Evolutionary conservation across 1,140 invertebrate genomes (phyloP), one percentile per base, ranked within the genome.

Genomic region (Asbolus verrucosus): DNA sequence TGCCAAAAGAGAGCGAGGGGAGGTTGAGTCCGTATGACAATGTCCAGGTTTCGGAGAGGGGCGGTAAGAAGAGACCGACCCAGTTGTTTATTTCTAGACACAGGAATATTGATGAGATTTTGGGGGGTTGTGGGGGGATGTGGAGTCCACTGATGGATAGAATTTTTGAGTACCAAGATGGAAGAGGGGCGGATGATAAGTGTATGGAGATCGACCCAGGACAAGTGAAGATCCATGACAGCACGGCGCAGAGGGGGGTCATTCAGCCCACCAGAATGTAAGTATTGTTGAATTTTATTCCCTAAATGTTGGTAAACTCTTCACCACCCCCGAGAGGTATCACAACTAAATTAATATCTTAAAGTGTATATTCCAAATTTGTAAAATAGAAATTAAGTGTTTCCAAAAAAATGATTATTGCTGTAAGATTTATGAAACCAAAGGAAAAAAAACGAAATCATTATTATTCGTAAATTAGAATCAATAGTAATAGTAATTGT

Each of bases 21-120:
- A 84, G 88, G 41, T 80, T 82, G 19, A 91, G 89, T 54, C 89
- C 90, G 36, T 91, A 91, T 77, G 90, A 91, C 79, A 91, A 91
- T 78, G 84, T 89, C 71, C 81, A 82, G 19, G 78, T 41, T 15
- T n/a, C 8, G 6, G 24, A 16, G 11, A 21, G 27, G 9, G 3
- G 16, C 1, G 41, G 21, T 14, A 0, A 78, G 46, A 79, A 77
- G 13, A 77, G 81, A 68, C 38, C 66, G 6, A 83, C 82, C 33
- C 73, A 83, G 70, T 81, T 89, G 65, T 94, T 92, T 78, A 93
- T 94, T 73, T 91, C 92, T 14, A 85, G 87, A 65, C 89, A 91
- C 77, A 91, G 89, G 6, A 92, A 94, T 79, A 94, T 95, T 65
- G 92, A 94, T 76, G 92, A 94, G 75, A 85, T 94, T 75, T 82